Evolutionary conservation across 1,140 invertebrate species (phyloP).

Genomic region (Apis florea): DNA sequence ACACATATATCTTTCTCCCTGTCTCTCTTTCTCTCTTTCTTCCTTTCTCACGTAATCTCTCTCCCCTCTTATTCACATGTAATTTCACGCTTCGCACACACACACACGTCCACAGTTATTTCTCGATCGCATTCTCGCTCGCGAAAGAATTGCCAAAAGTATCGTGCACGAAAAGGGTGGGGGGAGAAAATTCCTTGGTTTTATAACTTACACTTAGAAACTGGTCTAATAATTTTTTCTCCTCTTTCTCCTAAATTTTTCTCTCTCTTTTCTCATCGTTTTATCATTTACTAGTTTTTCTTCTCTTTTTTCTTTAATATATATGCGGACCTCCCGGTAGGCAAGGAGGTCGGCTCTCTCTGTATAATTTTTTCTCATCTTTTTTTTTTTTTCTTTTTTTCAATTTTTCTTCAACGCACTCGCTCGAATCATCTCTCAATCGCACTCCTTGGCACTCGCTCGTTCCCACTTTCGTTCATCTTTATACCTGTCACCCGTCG

Average conservation of each 20-base stretch:
- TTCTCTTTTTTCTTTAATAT: conserved; percentile 77
- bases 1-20: neutral
- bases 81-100: conserved; percentile 19
- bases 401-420: conserved; percentile 59
- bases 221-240: conserved; percentile 78
- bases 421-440: conserved; percentile 61
- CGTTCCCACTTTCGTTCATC: conserved; percentile 39
- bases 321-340: conserved; percentile 80
- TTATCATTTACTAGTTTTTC: conserved; percentile 74
- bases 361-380: conserved; percentile 78
- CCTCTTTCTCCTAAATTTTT: conserved; percentile 63
- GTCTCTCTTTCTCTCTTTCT: conserved; percentile 45
- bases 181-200: conserved; percentile 60
- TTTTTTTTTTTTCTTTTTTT: conserved; percentile 71
- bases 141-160: conserved; percentile 79
- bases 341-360: conserved; percentile 79
- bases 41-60: conserved; percentile 3
- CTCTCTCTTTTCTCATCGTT: conserved; percentile 69
- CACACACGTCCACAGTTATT: conserved; percentile 53
- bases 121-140: conserved; percentile 63
- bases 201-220: conserved; percentile 76
- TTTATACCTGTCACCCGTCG: conserved; percentile 44
- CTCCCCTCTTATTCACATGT: conserved; percentile 26
- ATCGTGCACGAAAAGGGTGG: conserved; percentile 66
- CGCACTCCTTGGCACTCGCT: conserved; percentile 57